phyloP scores from a whole-genome alignment of 1,140 invertebrate genomes.

The Musca vetustissima region DNA sequence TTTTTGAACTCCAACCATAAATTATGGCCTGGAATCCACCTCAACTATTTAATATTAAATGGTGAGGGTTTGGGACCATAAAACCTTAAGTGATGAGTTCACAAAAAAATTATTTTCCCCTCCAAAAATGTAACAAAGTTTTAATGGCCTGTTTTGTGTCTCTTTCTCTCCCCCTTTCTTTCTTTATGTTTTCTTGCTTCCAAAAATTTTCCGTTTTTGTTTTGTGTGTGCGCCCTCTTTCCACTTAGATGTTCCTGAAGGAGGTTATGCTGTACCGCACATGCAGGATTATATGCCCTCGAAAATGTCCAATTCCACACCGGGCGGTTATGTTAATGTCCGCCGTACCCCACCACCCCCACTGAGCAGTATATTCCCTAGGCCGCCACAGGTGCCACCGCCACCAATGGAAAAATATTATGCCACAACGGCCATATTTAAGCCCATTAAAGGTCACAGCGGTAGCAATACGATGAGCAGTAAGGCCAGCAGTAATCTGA shows the following conservation, averaged over 20 bases:
- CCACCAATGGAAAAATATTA: constrained; percentile 77
- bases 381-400: constrained; percentile 64
- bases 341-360: constrained; percentile 54
- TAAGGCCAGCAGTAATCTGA: constrained; percentile 44
- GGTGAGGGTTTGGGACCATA: too few relatives aligned
- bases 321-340: constrained; percentile 51
- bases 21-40: too few relatives aligned
- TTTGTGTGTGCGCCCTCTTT: constrained; percentile 11
- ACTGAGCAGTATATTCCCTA: constrained; percentile 64
- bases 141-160: constrained; percentile 1
- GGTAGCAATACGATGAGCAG: constrained; percentile 32
- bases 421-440: constrained; percentile 61
- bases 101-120: background rate
- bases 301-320: constrained; percentile 45
- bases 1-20: background rate
- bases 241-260: constrained; percentile 60
- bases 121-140: background rate
- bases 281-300: constrained; percentile 54
- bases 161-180: background rate
- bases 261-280: constrained; percentile 60
- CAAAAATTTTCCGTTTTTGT: background rate
- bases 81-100: constrained; percentile 12
- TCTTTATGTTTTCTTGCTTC: background rate
- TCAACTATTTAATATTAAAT: too few relatives aligned
- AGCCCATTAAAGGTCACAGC: constrained; percentile 44